Percentiles rank a stretch among this genome's conserved stretches.
These are phyloP conservation scores for Calameuta filiformis DNA, from an alignment of 2,888 invertebrate species.

Conservation along the genomic window DNA sequence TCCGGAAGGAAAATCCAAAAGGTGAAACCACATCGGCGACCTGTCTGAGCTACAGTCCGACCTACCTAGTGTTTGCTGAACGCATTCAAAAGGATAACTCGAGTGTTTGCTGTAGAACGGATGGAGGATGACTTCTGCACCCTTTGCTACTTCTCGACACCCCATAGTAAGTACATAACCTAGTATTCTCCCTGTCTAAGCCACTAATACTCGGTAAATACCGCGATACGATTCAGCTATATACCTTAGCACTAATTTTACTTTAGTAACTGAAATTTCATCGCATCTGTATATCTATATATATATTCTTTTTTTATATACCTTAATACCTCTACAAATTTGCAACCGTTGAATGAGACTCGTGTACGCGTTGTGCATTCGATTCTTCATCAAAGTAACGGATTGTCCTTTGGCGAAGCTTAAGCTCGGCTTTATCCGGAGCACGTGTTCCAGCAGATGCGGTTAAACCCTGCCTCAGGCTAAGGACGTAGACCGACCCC, in stretches of 20 bases:
- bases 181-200: not conserved
- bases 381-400: constrained; percentile 37
- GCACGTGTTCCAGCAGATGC: constrained; percentile 57
- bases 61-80: constrained; percentile 24
- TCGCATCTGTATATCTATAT: not conserved
- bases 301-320: not conserved
- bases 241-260: not conserved
- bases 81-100: constrained; percentile 31
- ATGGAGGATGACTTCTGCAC: constrained; percentile 26
- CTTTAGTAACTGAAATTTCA: not conserved
- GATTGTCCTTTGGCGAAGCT: constrained; percentile 33
- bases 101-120: constrained; percentile 28
- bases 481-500: not conserved
- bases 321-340: not conserved
- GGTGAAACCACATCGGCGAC: not conserved
- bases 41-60: not conserved
- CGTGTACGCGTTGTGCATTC: constrained; percentile 8
- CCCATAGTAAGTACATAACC: not conserved
- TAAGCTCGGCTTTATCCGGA: constrained; percentile 41
- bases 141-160: constrained; percentile 11
- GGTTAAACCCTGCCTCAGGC: constrained; percentile 47
- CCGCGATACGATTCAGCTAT: not conserved
- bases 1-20: not conserved
- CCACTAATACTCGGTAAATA: not conserved
- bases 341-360: not conserved